A percentile compares a stretch with the other conserved stretches of the same genome.
Conservation (phyloP, 2,797 vertebrate species). For the Adelosebastes latens region DNA sequence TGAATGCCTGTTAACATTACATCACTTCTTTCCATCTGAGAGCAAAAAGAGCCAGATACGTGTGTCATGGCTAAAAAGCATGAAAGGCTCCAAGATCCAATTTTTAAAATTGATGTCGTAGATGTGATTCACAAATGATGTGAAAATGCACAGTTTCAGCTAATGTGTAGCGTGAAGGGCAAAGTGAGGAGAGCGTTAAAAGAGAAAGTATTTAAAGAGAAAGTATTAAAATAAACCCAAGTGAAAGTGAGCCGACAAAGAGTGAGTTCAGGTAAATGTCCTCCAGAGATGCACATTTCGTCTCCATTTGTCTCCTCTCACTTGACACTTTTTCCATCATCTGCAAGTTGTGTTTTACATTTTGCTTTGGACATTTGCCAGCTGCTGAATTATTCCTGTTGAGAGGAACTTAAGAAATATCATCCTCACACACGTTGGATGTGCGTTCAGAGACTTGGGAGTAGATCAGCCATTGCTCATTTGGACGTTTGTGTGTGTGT, state of each 20-base stretch:
- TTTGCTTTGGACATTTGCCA: slow-evolving; percentile 55
- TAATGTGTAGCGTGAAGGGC: slow-evolving; percentile 28
- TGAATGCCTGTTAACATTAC: slow-evolving; percentile 20
- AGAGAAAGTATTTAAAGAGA: slow-evolving; percentile 19
- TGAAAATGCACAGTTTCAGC: slow-evolving; percentile 15
- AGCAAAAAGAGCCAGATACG: slow-evolving; percentile 17
- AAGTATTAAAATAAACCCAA: slow-evolving; percentile 25
- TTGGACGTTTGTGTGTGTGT: slow-evolving; percentile 16
- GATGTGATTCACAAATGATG: slow-evolving; percentile 29
- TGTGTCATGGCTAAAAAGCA: slow-evolving; percentile 12
- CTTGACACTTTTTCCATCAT: slow-evolving; percentile 23
- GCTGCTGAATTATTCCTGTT: slow-evolving; percentile 37
- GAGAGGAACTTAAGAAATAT: slow-evolving; percentile 37
- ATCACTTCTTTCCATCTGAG: slow-evolving; percentile 29
- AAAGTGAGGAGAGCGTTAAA: slow-evolving; percentile 17
- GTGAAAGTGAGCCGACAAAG: slow-evolving; percentile 34
- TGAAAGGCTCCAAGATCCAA: slow-evolving; percentile 16
- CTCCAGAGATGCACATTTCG: slow-evolving; percentile 17
- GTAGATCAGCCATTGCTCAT: slow-evolving; percentile 34
- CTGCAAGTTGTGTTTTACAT: slow-evolving; percentile 37
- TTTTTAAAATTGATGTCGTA: slow-evolving; percentile 12
- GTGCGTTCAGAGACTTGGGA: slow-evolving; percentile 26
- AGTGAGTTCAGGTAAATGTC: slow-evolving; percentile 30
- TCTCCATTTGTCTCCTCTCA: slow-evolving; percentile 41
- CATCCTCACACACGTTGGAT: slow-evolving; percentile 7